phyloP scores from a whole-genome alignment of 2,113 vertebrate genomes.

The Patagioenas fasciata region DNA sequence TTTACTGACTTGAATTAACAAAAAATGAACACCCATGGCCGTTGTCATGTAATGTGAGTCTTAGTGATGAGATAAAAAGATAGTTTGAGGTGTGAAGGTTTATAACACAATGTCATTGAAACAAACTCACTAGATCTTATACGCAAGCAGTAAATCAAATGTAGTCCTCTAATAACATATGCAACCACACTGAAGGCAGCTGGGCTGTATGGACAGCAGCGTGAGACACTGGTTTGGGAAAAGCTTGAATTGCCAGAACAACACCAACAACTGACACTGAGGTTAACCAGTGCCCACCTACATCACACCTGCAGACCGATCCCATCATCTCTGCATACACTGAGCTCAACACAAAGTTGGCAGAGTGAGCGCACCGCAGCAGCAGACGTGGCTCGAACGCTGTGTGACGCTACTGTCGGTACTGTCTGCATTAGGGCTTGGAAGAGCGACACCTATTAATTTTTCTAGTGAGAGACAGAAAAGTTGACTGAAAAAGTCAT shows the following conservation, averaged over 20 bases:
- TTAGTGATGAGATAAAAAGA: neutral
- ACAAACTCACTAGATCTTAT: neutral
- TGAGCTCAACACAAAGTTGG: neutral
- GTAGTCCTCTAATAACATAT: neutral
- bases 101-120: conserved; percentile 44
- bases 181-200: neutral
- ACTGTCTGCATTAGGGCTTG: conserved; percentile 8
- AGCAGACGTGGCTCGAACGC: neutral
- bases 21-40: conserved; percentile 5
- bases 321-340: neutral
- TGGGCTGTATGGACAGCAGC: neutral
- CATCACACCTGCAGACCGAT: neutral
- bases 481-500: conserved; percentile 59
- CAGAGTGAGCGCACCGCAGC: neutral
- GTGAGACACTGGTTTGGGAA: neutral
- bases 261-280: neutral
- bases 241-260: neutral
- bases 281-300: neutral
- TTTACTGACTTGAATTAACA: conserved; percentile 61
- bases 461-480: conserved; percentile 58
- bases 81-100: conserved; percentile 40
- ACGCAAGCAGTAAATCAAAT: neutral
- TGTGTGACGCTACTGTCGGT: neutral
- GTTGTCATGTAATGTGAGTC: neutral
- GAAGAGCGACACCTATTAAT: neutral